Percentiles rank a stretch among this genome's conserved stretches.
Evolutionary conservation across 2,888 invertebrate species (phyloP).

Genomic region (Caenorhabditis sp.): DNA sequence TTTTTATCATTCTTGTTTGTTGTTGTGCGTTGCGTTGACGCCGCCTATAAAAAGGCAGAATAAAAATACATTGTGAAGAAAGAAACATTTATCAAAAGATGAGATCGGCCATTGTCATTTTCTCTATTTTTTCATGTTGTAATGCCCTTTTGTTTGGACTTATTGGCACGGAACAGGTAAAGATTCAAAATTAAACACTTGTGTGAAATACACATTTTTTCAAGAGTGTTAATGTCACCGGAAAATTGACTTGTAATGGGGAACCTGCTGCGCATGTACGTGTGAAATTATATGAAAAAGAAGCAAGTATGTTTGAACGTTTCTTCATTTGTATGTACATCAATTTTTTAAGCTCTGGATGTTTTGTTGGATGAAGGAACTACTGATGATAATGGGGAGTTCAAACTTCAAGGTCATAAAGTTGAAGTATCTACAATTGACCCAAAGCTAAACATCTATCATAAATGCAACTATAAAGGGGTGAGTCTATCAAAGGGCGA

Average conservation of each 20-base stretch:
- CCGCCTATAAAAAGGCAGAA: background rate
- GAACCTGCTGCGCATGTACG: conserved; percentile 58
- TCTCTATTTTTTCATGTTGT: background rate
- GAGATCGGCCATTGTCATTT: background rate
- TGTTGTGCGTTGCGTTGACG: background rate
- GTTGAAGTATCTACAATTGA: conserved; percentile 47
- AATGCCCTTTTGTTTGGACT: conserved; percentile 44
- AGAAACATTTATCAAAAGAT: background rate
- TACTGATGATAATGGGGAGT: conserved; percentile 60
- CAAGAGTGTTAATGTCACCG: conserved; percentile 58
- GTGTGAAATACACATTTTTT: too few relatives aligned
- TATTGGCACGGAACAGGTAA: conserved; percentile 48
- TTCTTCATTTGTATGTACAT: background rate
- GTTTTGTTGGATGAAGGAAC: conserved; percentile 63
- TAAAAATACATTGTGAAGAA: background rate
- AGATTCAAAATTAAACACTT: too few relatives aligned
- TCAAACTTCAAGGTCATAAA: conserved; percentile 51
- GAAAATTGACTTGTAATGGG: conserved; percentile 61
- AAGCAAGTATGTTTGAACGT: conserved; percentile 39
- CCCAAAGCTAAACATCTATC: conserved; percentile 47
- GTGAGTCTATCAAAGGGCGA: conserved; percentile 15
- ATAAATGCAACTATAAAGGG: conserved; percentile 46
- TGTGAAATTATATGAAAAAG: conserved; percentile 64
- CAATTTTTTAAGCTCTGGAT: conserved; percentile 48
- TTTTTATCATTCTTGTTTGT: background rate